A percentile compares a stretch with the other conserved stretches of the same genome.
phyloP scores from a whole-genome alignment of 2,888 invertebrate genomes.

The Leptarthrus brevirostris region DNA sequence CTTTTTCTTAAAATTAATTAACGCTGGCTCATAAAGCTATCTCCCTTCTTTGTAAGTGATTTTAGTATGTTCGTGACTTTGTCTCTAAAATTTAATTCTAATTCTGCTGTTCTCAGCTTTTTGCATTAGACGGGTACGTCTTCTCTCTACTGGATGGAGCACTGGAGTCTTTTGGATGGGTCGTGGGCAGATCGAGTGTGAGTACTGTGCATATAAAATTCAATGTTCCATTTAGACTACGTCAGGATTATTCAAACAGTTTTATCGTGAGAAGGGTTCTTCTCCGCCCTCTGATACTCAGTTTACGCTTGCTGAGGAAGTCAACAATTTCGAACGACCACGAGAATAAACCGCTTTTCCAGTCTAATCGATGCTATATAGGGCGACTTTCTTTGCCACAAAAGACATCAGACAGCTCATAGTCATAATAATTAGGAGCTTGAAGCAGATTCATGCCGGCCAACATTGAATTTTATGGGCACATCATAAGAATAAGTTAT shows the following conservation, averaged over 20 bases:
- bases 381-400: too few species aligned
- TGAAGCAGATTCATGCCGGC: slow-evolving; percentile 16
- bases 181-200: not conserved
- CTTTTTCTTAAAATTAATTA: slow-evolving; percentile 28
- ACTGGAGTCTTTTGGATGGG: not conserved
- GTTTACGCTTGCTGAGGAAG: slow-evolving; percentile 16
- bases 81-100: slow-evolving; percentile 21
- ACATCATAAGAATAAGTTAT: slow-evolving; percentile 32
- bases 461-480: slow-evolving; percentile 33
- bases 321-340: slow-evolving; percentile 9
- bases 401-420: not conserved
- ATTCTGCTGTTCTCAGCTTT: slow-evolving; percentile 40
- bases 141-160: too few species aligned
- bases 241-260: slow-evolving; percentile 5
- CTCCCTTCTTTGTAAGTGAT: slow-evolving; percentile 17
- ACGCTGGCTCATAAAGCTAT: slow-evolving; percentile 26
- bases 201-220: slow-evolving; percentile 23
- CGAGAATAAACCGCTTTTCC: not conserved
- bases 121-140: not conserved
- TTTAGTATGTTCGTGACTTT: slow-evolving; percentile 42
- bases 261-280: not conserved
- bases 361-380: too few species aligned
- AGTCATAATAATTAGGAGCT: slow-evolving; percentile 22
- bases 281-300: not conserved
- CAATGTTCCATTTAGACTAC: slow-evolving; percentile 22